Evolutionary conservation across 2,113 vertebrate genomes (phyloP), one percentile per base, ranked within the genome.

Genomic region (Coturnix japonica): DNA sequence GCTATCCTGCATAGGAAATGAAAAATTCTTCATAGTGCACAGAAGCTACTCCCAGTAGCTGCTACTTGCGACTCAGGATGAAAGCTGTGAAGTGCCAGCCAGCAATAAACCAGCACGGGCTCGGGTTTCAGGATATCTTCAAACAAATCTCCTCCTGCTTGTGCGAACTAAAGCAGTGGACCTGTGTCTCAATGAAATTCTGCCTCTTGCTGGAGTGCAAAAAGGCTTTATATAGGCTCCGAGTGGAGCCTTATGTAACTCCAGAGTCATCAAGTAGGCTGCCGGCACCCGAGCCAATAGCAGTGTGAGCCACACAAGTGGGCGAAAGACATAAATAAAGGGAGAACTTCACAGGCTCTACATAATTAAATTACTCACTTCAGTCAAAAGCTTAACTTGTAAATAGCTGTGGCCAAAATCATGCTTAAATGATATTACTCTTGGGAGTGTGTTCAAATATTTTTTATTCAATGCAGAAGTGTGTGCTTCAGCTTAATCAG

Each of bases 11-110:
- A 88, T 23, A 89, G 93, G 64, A 95, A 93, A 94, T 54, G 96
- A 97, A 90, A 94, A 94, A 94, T 97, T 97, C 94, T 97, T 95
- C 97, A 97, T 97, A 35, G 35, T 95, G 77, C 74, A 91, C 81
- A 77, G 66, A 76, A 91, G 89, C 77, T 54, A 94, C 85, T 87
- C 65, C 30, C 54, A 70, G 84, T 79, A 93, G 87, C 92, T 85
- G 90, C 63, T 80, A 91, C 83, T 95, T 70, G 90, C 35, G 0
- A 71, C 90, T 95, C 81, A 81, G 91, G 73, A 76, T 94, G 94
- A 91, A 56, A 91, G 95, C 90, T 85, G 78, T 87, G 83, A 88
- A 87, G 73, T 37, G 64, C 43, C 26, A 61, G 69, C 81, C 79
- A 70, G 84, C 56, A 93, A 93, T 72, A 82, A 56, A 86, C 79